A percentile compares a stretch with the other conserved stretches of the same genome.
These are phyloP conservation scores for Cassiopea xamachana DNA, from an alignment of 30 jellyfish, hydroid and myxozoan genomes.

Conservation along the genomic window DNA sequence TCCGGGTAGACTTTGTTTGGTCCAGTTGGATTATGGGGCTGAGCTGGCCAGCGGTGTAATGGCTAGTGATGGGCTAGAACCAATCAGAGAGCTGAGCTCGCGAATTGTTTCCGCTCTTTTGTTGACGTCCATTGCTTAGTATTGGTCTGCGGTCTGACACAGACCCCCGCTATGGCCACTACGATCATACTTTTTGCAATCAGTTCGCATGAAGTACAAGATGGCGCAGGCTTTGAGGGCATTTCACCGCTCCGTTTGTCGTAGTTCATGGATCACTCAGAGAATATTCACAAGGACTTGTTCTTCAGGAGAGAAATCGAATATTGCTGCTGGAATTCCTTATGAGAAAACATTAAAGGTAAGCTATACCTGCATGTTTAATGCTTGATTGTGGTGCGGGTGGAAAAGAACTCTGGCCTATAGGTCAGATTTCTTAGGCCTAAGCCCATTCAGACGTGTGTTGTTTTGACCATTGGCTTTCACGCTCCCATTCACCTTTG, in stretches of 20 bases:
- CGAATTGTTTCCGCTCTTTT: neutral
- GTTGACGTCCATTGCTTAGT: neutral
- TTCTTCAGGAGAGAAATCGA: neutral
- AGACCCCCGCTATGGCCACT: neutral
- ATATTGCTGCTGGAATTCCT: slow-evolving; percentile 12
- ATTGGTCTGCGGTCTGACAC: neutral
- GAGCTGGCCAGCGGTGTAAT: no score
- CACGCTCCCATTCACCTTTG: no score
- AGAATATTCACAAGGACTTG: neutral
- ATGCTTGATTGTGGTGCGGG: neutral
- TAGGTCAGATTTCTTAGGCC: no score
- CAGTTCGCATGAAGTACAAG: no score
- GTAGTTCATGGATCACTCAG: neutral
- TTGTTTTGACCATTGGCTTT: no score
- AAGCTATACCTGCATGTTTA: neutral
- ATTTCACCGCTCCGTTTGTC: neutral
- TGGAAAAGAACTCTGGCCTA: no score
- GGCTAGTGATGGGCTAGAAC: no score
- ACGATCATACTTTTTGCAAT: no score
- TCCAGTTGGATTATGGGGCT: no score
- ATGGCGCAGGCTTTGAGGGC: slow-evolving; percentile 9
- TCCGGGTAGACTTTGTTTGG: no score
- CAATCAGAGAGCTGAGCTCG: no score
- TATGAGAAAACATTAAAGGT: slow-evolving; percentile 20
- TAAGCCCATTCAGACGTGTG: no score